A percentile compares a stretch with the other conserved stretches of the same genome.
These are phyloP conservation scores for Achatina immaculata DNA, from an alignment of 1,140 invertebrate genomes.

Conservation along the genomic window DNA sequence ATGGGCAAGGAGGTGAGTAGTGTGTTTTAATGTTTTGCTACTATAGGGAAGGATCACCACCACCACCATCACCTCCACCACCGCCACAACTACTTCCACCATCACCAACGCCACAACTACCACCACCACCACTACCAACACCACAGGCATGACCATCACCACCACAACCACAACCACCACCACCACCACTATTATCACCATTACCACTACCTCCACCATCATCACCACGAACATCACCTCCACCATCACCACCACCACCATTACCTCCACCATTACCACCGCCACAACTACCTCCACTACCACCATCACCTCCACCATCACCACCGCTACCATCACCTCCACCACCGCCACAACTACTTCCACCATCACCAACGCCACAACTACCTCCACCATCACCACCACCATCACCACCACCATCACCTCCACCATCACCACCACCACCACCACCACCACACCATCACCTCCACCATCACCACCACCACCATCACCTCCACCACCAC, in stretches of 20 bases:
- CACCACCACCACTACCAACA: too few relatives aligned
- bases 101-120: too few relatives aligned
- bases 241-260: slow-evolving; percentile 15
- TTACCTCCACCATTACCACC: not conserved
- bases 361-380: not conserved
- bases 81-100: too few relatives aligned
- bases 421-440: slow-evolving; percentile 27
- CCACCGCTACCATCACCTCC: not conserved
- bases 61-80: too few relatives aligned
- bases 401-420: slow-evolving; percentile 24
- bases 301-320: not conserved
- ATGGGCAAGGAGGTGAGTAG: too few relatives aligned
- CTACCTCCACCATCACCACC: slow-evolving; percentile 25
- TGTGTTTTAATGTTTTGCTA: too few relatives aligned
- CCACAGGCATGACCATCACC: too few relatives aligned
- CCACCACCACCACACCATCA: slow-evolving; percentile 1
- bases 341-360: slow-evolving; percentile 8
- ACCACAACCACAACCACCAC: too few relatives aligned
- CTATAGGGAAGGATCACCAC: too few relatives aligned
- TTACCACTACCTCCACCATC: not conserved
- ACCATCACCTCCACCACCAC: not conserved
- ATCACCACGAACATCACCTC: not conserved
- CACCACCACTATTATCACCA: too few relatives aligned
- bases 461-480: slow-evolving; percentile 8
- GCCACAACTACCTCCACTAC: not conserved